Evolutionary conservation across 2,888 invertebrate species (phyloP).

Genomic region (Ophonus ardosiacus): DNA sequence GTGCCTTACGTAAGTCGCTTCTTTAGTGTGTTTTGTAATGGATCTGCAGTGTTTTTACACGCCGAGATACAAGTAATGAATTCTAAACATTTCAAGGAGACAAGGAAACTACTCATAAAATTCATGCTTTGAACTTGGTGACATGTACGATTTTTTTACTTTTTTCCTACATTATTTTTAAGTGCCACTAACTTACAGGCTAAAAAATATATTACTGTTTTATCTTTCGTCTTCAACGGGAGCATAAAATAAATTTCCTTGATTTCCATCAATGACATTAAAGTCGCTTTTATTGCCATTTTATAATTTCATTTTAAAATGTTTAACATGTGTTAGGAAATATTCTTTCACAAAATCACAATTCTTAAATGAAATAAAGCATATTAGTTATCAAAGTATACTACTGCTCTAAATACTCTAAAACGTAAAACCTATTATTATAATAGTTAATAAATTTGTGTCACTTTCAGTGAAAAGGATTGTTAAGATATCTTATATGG

Average conservation of each 20-base stretch:
- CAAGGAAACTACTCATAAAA: conserved; percentile 22
- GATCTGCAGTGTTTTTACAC: conserved; percentile 29
- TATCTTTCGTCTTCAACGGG: not conserved
- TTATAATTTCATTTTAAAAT: not conserved
- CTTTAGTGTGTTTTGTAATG: conserved; percentile 12
- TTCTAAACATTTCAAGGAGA: conserved; percentile 18
- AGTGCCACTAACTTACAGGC: not conserved
- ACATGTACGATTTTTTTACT: not conserved
- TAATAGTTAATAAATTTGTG: too few relatives aligned
- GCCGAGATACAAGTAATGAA: conserved; percentile 30
- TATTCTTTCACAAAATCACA: too few relatives aligned
- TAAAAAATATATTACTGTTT: not conserved
- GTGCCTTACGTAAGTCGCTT: conserved; percentile 32
- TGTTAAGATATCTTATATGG: too few relatives aligned
- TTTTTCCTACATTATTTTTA: not conserved
- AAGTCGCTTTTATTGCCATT: not conserved
- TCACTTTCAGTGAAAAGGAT: too few relatives aligned
- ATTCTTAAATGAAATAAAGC: too few relatives aligned
- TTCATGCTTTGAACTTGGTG: conserved; percentile 3
- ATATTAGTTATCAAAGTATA: too few relatives aligned
- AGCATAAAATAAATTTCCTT: not conserved
- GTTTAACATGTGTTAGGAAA: not conserved
- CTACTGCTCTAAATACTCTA: too few relatives aligned
- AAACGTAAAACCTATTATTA: too few relatives aligned
- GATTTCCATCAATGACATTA: not conserved